Conservation (phyloP, 2,113 vertebrate species). For the Aplodontia rufa region DNA sequence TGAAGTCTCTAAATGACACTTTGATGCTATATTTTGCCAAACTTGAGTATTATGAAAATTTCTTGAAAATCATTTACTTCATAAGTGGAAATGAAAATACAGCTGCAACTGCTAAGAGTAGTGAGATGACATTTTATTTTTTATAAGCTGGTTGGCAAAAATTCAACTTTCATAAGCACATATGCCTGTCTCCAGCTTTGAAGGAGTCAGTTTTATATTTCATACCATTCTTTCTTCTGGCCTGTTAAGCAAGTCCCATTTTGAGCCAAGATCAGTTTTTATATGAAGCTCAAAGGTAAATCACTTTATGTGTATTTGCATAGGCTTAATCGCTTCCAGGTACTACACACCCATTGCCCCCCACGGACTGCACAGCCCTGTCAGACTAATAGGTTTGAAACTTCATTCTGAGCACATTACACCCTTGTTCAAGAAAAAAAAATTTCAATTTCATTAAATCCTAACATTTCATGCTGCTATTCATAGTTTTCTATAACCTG, state of each 20-base stretch:
- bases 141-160: conserved; percentile 67
- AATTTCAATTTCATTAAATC: conserved; percentile 26
- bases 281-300: conserved; percentile 68
- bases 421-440: neutral
- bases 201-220: conserved; percentile 69
- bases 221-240: conserved; percentile 60
- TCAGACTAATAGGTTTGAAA: conserved; percentile 20
- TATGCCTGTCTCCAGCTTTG: conserved; percentile 48
- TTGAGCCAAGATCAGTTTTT: conserved; percentile 68
- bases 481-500: neutral
- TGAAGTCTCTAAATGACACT: conserved; percentile 24
- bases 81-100: conserved; percentile 69
- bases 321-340: conserved; percentile 61
- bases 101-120: conserved; percentile 55
- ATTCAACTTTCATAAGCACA: conserved; percentile 63
- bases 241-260: conserved; percentile 54
- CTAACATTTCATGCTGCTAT: conserved; percentile 1
- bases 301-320: conserved; percentile 67
- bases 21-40: conserved; percentile 40
- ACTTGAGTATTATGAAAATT: conserved; percentile 55
- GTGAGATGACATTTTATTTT: conserved; percentile 70
- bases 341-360: neutral
- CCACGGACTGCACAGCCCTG: neutral
- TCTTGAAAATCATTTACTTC: conserved; percentile 60
- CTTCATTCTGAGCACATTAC: neutral